phyloP scores from a whole-genome alignment of 2,888 invertebrate species.

The Oligia fasciuncula region DNA sequence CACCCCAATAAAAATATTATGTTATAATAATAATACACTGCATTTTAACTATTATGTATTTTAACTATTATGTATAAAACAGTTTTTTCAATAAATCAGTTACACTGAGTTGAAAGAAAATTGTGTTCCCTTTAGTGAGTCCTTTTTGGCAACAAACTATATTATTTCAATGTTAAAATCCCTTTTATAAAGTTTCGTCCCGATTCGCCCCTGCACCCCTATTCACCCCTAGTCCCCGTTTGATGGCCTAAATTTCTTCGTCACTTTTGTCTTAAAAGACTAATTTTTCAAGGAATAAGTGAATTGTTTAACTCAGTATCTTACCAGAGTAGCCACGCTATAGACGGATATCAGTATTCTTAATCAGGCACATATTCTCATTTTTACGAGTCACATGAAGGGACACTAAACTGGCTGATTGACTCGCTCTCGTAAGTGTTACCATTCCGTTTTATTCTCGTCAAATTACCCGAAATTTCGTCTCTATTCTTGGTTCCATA shows the following conservation, averaged over 20 bases:
- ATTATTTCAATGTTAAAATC: background rate
- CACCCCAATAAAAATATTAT: background rate
- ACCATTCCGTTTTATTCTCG: slow-evolving; percentile 24
- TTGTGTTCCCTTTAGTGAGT: background rate
- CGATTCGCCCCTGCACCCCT: too few species aligned
- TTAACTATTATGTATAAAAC: too few species aligned
- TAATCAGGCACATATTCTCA: slow-evolving; percentile 23
- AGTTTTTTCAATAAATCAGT: too few species aligned
- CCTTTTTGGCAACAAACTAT: background rate
- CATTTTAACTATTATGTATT: too few species aligned
- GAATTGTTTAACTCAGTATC: background rate
- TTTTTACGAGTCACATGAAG: slow-evolving; percentile 16
- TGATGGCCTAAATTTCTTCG: background rate
- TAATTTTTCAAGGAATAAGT: background rate
- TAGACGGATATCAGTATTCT: slow-evolving; percentile 2
- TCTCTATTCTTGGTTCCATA: background rate
- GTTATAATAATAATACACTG: too few species aligned
- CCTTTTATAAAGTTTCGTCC: background rate
- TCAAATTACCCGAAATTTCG: slow-evolving; percentile 17
- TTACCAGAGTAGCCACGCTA: background rate
- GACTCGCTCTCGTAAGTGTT: slow-evolving; percentile 24
- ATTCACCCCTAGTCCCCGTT: too few species aligned
- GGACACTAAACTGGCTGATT: slow-evolving; percentile 21
- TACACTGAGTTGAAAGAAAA: background rate
- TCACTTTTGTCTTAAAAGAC: background rate